Conservation (phyloP, 2,888 invertebrate species). For the Trissolcus japonicus region DNA sequence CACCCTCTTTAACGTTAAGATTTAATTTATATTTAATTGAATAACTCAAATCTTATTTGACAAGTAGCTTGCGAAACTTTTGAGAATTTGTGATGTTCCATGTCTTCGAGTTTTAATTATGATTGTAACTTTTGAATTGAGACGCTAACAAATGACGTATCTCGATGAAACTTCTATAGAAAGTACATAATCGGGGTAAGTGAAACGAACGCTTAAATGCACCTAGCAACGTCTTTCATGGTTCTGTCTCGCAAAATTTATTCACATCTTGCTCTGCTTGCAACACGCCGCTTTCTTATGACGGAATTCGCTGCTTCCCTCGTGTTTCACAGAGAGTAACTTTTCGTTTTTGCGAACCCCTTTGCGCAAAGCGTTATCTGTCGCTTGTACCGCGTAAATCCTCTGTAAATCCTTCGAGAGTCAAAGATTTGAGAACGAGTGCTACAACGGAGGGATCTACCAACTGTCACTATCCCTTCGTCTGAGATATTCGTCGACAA, state of each 20-base stretch:
- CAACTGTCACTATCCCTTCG: conserved; percentile 17
- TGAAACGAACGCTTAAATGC: not conserved
- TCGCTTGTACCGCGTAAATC: conserved; percentile 25
- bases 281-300: conserved; percentile 6
- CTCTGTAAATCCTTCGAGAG: conserved; percentile 23
- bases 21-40: conserved; percentile 1
- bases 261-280: conserved; percentile 18
- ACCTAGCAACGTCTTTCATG: not conserved
- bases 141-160: too few species aligned
- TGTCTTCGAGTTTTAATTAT: too few species aligned
- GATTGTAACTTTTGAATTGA: too few species aligned
- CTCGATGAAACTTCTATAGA: too few species aligned
- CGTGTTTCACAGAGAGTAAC: not conserved
- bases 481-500: conserved; percentile 13
- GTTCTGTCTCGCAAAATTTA: conserved; percentile 10
- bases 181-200: not conserved
- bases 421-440: conserved; percentile 14
- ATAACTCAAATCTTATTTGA: not conserved
- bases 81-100: too few species aligned
- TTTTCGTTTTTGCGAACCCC: conserved; percentile 1
- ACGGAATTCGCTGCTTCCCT: conserved; percentile 27
- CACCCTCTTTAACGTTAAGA: too few species aligned
- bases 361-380: conserved; percentile 12
- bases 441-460: not conserved
- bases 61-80: too few species aligned